Base-by-base conservation (phyloP, 2,888 invertebrate species). In the Limnephilus rhombicus region DNA sequence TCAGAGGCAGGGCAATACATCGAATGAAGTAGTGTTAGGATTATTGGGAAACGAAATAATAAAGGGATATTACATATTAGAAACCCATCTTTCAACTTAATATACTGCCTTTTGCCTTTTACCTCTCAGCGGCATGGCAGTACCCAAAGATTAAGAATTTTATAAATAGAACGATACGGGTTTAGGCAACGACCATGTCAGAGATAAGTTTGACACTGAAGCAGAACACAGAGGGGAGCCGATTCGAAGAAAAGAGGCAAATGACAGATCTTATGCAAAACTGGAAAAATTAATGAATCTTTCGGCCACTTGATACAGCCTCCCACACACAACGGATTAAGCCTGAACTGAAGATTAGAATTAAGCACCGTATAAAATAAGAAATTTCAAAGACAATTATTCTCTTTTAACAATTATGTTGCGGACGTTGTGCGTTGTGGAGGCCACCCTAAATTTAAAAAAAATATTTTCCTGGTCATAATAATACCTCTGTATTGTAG, bases 311-410 rank as follows among this genome's bases (percentile, higher is more conserved):
- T 41, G 83, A 34, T 83, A 83, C 83, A 37, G 24, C 34, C 83
- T 37, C 37, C 83, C 5, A 37, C 83, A 41, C 34, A 15, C 83
- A 18, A 15, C 2, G 83, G 37, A 24, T 83, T 41, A 83, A 83
- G 83, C 83, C 37, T 9, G 24, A n/a, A 24, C 68, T 18, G 13
- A 53, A 53, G 68, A 34, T 83, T 83, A 41, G 37, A 37, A 31
- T 83, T 83, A 83, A 83, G 83, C 83, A 34, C 3, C 83, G n/a
- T 5, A 83, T 83, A 83, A 83, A 83, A 83, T 37, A 83, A 83
- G 5, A 68, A 68, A 68, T 68, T 68, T 83, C 83, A 24, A 37
- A 68, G 83, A 83, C 37, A 83, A 83, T 83, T 37, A 24, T 15
- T 18, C n/a, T 83, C 37, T 83, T 13, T 83, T 37, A 82, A 13